Evolutionary conservation across 2,113 vertebrate species (phyloP).

Genomic region (Paramisgurnus dabryanus): DNA sequence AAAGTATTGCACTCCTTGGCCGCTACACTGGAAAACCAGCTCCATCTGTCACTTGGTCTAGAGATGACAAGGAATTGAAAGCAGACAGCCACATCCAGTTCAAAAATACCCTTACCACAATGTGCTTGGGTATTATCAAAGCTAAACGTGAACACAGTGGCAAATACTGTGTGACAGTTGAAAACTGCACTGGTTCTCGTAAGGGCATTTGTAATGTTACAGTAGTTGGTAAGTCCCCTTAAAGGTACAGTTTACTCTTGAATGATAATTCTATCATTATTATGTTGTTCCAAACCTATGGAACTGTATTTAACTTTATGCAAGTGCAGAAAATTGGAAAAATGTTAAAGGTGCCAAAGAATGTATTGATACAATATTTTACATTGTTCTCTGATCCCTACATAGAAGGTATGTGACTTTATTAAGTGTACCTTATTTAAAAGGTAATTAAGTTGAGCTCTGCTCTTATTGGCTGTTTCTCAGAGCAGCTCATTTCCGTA

Average conservation of each 20-base stretch:
- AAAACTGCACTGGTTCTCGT: conserved; percentile 92
- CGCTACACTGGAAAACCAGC: conserved; percentile 91
- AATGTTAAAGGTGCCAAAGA: no score
- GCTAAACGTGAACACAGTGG: conserved; percentile 88
- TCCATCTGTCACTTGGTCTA: conserved; percentile 88
- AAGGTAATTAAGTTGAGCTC: no score
- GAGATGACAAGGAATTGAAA: conserved; percentile 85
- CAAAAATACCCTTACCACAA: conserved; percentile 83
- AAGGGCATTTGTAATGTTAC: conserved; percentile 90
- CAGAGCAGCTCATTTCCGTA: no score
- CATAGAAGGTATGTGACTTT: no score
- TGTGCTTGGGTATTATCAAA: conserved; percentile 87
- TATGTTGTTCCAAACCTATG: no score
- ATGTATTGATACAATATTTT: no score
- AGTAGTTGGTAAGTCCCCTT: conserved; percentile 85
- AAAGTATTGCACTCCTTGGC: conserved; percentile 89
- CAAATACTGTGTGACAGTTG: conserved; percentile 89
- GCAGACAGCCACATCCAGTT: conserved; percentile 85
- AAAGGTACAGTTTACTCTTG: background rate
- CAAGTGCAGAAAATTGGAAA: no score
- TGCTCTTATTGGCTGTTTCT: no score
- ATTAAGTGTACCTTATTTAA: no score
- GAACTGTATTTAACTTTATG: no score
- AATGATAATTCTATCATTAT: no score
- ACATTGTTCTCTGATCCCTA: no score